Base-by-base conservation (phyloP, 2,797 vertebrate species). In the Alectoris magna region DNA sequence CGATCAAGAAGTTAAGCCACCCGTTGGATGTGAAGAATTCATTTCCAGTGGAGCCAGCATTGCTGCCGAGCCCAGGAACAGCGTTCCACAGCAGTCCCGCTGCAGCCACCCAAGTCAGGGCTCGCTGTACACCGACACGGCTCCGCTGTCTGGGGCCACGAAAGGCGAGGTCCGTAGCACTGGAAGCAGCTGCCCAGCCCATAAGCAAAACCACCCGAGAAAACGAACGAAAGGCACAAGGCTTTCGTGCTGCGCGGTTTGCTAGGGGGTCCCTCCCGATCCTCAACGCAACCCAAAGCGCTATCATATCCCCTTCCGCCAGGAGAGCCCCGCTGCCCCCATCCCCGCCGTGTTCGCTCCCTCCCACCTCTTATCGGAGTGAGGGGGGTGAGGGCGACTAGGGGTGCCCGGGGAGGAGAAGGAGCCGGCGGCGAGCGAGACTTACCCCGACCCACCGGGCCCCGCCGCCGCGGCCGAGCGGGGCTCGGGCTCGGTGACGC, bases 361-460 rank as follows among this genome's bases (percentile, higher is more conserved):
- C 26, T n/a, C 55, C 55, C 55, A n/a, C 10, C 55, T n/a, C 29
- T n/a, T n/a, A 56, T 12, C 55, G 55, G 55, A 18, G 18, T n/a
- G 31, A 24, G 31, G 41, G 24, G 21, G n/a, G 18, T 29, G 43
- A 23, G 22, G 49, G 36, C 27, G 14, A 26, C 16, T 39, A 39
- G 6, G 26, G 53, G 34, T 41, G 36, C 14, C 23, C 27, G 9
- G 16, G 26, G 15, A 19, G 9, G 48, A 22, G 8, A 17, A 8
- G 55, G 31, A 43, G n/a, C 21, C 8, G 17, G 27, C 87, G 49
- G 48, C 34, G 7, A 4, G 17, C 24, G 15, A 53, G 21, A 95
- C 94, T 94, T 87, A 84, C 94, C 94, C 41, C 36, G 11, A 46
- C 82, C 78, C 70, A 21, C 70, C 43, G 84, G 56, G 67, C 64